Evolutionary conservation across 2,888 invertebrate species (phyloP), one percentile per base, ranked within the genome.

Genomic region (Iselma pallidipennis): DNA sequence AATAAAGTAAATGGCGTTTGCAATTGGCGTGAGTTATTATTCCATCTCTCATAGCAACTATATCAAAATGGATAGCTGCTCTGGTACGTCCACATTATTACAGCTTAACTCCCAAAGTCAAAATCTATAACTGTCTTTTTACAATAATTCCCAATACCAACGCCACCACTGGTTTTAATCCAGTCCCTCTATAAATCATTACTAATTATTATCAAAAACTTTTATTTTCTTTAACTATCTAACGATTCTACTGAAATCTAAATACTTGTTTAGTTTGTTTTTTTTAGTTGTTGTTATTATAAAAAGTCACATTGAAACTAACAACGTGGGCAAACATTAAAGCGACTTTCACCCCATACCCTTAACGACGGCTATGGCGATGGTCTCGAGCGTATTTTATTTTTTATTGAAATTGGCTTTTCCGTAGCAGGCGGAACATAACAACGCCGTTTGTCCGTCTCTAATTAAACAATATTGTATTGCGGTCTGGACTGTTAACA

Each of bases 1-100:
- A 82, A 82, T 82, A 82, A 82, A 81, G 81, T 81, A 81, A 81
- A 81, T 81, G 80, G 81, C 81, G 79, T 80, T 81, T 81, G 82
- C 80, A 81, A 81, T 81, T 82, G 82, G 81, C 82, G 80, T 81
- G 81, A 81, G 79, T 81, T 81, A 81, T 81, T 81, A 81, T 81
- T 78, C 81, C 80, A 80, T 80, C 80, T 80, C 79, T 78, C 80
- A 75, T 78, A 80, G 79, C 78, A 81, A 81, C 79, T 81, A 80
- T 79, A 80, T 80, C 80, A 78, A 79, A 81, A 80, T 80, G 78
- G 77, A 80, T 80, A 75, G 76, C 76, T 71, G 71, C 68, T 68
- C 71, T 61, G 66, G 68, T 69, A 68, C 66, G 70, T 68, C 73
- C 74, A 66, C 76, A 76, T 76, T 76, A 76, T 76, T 76, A 74